Base-by-base conservation (phyloP, 2,888 invertebrate genomes). In the Cecidostiba fungosa region DNA sequence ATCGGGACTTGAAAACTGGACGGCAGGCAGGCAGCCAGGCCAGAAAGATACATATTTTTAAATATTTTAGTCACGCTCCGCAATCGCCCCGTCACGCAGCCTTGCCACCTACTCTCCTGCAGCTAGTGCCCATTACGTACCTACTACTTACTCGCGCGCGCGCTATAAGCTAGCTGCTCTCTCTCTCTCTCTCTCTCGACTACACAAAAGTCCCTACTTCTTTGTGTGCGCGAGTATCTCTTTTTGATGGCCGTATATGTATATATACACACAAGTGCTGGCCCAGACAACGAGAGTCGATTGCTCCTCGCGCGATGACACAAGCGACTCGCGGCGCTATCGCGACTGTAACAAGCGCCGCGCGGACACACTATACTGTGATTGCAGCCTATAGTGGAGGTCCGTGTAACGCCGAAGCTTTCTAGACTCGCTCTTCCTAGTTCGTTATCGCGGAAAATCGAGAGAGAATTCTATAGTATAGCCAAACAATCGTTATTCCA, bases 11-110 rank as follows among this genome's bases (percentile, higher is more conserved):
- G 87, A 85, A 85, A 87, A 87, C 87, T 87, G 87, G 83, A 84
- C 85, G 73, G 72, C 32, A 50, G 74, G 76, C 77, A 92, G 92
- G 91, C 91, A 93, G 92, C 92, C 92, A 92, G 92, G 92, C 91
- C 92, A 93, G 93, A 93, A 93, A 93, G 93, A 93, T 93, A 93
- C 93, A 93, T 93, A 93, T 93, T 93, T 93, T 93, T 93, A 92
- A 93, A 93, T 93, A 93, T 92, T 93, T 93, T 93, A 93, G 93
- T 93, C 93, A 93, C 93, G 93, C 92, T 93, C 90, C 91, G 92
- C 93, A 92, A 93, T 93, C 92, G 92, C 92, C 92, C 91, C 93
- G 93, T 93, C 93, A 93, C 93, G 93, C 93, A 93, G 93, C 91
- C 93, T 93, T 93, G 92, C 93, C 93, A 92, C 93, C 86, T 87